A percentile compares a stretch with the other conserved stretches of the same genome.
phyloP scores from a whole-genome alignment of 2,113 vertebrate genomes.

The Cyanoderma ruficeps region DNA sequence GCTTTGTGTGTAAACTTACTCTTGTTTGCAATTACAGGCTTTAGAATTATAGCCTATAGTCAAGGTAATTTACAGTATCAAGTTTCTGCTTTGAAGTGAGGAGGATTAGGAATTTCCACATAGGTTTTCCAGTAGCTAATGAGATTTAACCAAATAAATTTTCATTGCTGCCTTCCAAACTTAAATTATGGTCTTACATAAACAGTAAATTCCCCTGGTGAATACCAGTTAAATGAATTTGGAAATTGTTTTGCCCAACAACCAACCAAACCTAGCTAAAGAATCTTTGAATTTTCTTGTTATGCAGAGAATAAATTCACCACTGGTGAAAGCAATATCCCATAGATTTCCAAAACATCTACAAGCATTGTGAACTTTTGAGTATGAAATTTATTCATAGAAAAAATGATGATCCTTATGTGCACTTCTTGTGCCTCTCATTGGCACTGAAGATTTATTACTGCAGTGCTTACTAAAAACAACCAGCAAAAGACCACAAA shows the following conservation, averaged over 20 bases:
- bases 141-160: slow-evolving; percentile 24
- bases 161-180: slow-evolving; percentile 3
- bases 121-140: slow-evolving; percentile 3
- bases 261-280: background rate
- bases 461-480: background rate
- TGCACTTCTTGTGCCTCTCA: background rate
- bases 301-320: background rate
- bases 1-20: background rate
- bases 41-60: background rate
- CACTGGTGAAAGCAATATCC: background rate
- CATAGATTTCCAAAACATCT: background rate
- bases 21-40: background rate
- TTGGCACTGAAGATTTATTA: background rate
- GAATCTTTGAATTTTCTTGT: background rate
- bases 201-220: background rate
- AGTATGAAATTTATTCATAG: background rate
- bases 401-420: background rate
- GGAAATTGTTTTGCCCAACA: background rate
- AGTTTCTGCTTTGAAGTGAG: slow-evolving; percentile 5
- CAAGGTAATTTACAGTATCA: background rate
- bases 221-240: slow-evolving; percentile 14
- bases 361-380: background rate
- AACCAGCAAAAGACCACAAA: background rate
- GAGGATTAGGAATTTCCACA: background rate
- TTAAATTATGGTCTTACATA: slow-evolving; percentile 8